These are phyloP conservation scores for Ooceraea biroi DNA, from an alignment of 1,140 invertebrate species.

Conservation along the genomic window DNA sequence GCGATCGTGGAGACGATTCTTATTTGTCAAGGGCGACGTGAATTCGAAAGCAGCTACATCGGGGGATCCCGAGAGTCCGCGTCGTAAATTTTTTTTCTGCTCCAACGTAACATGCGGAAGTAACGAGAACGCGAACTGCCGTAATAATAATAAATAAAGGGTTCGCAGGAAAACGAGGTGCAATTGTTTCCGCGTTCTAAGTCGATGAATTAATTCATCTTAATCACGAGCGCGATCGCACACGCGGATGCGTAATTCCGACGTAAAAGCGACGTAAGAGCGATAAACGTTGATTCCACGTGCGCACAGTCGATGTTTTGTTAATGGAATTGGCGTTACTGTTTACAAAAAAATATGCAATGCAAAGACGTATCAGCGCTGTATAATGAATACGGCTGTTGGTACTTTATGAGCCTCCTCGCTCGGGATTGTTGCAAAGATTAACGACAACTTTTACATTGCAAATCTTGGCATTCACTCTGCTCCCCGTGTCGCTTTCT, in stretches of 20 bases:
- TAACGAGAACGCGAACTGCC: neutral
- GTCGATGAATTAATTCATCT: slow-evolving; percentile 15
- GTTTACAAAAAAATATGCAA: neutral
- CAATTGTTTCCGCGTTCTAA: neutral
- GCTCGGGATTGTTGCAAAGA: neutral
- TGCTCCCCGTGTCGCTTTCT: neutral
- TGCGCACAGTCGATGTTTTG: neutral
- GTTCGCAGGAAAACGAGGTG: neutral
- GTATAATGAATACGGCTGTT: neutral
- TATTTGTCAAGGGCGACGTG: neutral
- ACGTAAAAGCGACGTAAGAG: neutral
- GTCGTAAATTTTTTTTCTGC: slow-evolving; percentile 12
- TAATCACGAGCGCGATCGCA: neutral
- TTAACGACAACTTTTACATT: slow-evolving; percentile 22
- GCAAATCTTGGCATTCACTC: neutral
- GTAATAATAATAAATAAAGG: neutral
- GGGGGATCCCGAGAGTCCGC: neutral
- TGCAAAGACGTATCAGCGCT: neutral
- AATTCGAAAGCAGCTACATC: neutral
- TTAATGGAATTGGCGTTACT: neutral
- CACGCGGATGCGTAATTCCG: neutral
- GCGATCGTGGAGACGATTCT: neutral
- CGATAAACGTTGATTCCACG: neutral
- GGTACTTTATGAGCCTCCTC: neutral
- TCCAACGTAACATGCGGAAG: slow-evolving; percentile 26